These are phyloP conservation scores for Alces alces DNA, from an alignment of 2,113 vertebrate species.

Conservation along the genomic window DNA sequence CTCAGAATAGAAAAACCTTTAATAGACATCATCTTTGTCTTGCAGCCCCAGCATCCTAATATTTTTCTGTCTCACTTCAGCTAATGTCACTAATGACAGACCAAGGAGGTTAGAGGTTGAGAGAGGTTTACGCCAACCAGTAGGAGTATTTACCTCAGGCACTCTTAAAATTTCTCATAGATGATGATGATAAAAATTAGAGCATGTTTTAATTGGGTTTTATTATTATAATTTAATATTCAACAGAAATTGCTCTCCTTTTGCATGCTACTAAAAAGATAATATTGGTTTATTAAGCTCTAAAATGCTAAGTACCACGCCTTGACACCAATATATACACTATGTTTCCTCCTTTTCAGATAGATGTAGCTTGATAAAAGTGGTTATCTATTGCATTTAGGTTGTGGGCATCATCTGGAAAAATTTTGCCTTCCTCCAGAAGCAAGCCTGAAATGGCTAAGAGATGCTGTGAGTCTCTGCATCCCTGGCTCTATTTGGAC, in stretches of 20 bases:
- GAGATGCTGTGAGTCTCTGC: neutral
- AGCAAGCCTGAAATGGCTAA: neutral
- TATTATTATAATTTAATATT: neutral
- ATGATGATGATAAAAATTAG: neutral
- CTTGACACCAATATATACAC: neutral
- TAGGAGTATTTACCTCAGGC: neutral
- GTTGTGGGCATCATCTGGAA: neutral
- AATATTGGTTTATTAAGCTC: neutral
- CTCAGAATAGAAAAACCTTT: neutral
- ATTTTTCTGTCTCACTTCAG: neutral
- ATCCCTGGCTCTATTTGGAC: neutral
- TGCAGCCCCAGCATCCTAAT: neutral
- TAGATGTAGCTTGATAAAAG: neutral
- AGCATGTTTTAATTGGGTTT: neutral
- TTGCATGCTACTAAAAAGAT: neutral
- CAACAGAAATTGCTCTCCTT: neutral
- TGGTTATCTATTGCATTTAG: neutral
- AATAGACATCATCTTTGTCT: neutral
- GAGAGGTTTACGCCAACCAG: neutral
- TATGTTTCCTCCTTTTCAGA: neutral
- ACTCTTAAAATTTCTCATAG: neutral
- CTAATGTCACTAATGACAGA: neutral
- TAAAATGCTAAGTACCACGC: neutral
- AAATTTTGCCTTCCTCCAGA: neutral
- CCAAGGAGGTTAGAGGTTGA: neutral